A percentile compares a stretch with the other conserved stretches of the same genome.
Evolutionary conservation across 2,888 invertebrate genomes (phyloP).

Genomic region (Limnephilus auricula): DNA sequence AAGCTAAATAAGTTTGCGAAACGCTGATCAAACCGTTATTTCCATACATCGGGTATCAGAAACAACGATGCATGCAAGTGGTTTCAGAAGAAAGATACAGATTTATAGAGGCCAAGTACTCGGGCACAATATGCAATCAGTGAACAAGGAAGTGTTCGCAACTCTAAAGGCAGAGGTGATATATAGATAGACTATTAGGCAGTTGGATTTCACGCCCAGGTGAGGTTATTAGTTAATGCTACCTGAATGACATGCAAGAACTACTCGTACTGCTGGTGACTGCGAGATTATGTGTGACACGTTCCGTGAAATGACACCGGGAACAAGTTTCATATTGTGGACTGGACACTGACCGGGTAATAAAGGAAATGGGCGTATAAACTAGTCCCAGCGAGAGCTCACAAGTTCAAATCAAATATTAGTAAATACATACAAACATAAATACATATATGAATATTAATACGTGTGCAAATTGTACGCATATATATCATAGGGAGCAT

Average conservation of each 20-base stretch:
- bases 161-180: background rate
- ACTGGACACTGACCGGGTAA: background rate
- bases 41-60: slow-evolving; percentile 23
- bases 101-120: slow-evolving; percentile 50
- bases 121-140: slow-evolving; percentile 62
- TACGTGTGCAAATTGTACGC: too few species aligned
- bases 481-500: too few species aligned
- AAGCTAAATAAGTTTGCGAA: background rate
- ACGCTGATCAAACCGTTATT: background rate
- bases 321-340: background rate
- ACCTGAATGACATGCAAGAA: slow-evolving; percentile 2
- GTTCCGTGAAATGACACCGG: background rate
- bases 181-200: background rate
- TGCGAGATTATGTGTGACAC: slow-evolving; percentile 2
- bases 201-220: slow-evolving; percentile 33
- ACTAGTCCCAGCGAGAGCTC: too few species aligned
- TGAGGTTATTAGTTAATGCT: slow-evolving; percentile 13
- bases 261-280: background rate
- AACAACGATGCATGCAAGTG: slow-evolving; percentile 37
- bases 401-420: too few species aligned
- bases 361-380: background rate
- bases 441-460: too few species aligned
- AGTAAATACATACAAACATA: too few species aligned
- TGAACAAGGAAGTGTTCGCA: slow-evolving; percentile 56
- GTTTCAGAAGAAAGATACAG: slow-evolving; percentile 43